Base-by-base conservation (phyloP, 2,113 vertebrate species). In the Psittacara wagleri region DNA sequence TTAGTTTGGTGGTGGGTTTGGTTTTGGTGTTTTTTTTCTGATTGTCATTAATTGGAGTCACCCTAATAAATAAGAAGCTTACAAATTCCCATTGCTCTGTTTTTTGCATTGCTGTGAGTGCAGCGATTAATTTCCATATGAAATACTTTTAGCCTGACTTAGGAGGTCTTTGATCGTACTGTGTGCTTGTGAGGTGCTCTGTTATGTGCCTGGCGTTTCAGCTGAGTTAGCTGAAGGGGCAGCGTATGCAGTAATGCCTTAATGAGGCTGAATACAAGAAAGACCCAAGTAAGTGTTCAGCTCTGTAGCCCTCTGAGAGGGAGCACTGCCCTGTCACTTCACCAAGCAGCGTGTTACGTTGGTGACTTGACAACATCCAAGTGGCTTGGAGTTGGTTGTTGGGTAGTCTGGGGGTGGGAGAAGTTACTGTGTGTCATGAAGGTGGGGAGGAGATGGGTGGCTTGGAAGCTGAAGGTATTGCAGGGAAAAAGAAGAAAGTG, bases 241-340 rank as follows among this genome's bases (percentile, higher is more conserved):
- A 55, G 43, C 0, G 0, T 24, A 22, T 52, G 41, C 80, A 33
- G 62, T 3, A 64, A 63, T 6, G 0, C 28, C 31, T n/a, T 66
- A 28, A 29, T 46, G 37, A 12, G 59, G 37, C 67, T 92, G 63
- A 28, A 1, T 48, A 7, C 29, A 8, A 13, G 31, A 39, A 49
- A 46, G 4, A 44, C 27, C 9, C 4, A 24, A 25, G 11, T 17
- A 16, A 49, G n/a, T 8, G 68, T 25, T 66, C 59, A 74, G 48
- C 63, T 75, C 28, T 1, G 10, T 29, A 23, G 59, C 51, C 43
- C 29, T 27, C n/a, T 43, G 10, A 46, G 29, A 63, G 57, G 18
- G 59, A 66, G 41, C 54, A 5, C 35, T 81, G 41, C 12, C 33
- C 64, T 24, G 9, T 17, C 63, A 20, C 41, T 48, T 77, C 35